Base-by-base conservation (phyloP, 2,797 vertebrate species). In the Pipistrellus kuhlii region DNA sequence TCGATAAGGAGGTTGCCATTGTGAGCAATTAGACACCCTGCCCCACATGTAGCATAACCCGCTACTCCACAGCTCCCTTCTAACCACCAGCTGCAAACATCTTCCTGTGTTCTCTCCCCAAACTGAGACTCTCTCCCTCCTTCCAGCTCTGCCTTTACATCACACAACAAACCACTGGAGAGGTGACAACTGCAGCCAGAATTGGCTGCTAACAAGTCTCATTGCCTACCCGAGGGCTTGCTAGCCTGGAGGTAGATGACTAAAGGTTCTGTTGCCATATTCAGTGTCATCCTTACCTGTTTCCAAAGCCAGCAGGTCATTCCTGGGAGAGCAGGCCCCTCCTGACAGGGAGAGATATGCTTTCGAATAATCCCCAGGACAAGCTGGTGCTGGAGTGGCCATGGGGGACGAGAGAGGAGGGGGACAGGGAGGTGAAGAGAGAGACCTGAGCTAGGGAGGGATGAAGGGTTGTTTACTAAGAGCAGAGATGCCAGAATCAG, bases 391-490 rank as follows among this genome's bases (percentile, higher is more conserved):
- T 85, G 84, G 93, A 97, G 55, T 96, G 88, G 76, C 96, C 90
- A 85, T 93, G 69, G 92, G 51, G 51, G 18, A 10, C 13, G 2
- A 53, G 51, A 6, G 18, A 18, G 44, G 75, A 95, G 96, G 88
- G 84, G 91, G 23, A 2, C 3, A 84, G 90, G 25, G 57, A 20
- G 51, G 44, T 9, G 44, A 44, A 53, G 21, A 9, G 55, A 93
- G 87, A 94, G 88, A 64, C 73, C 85, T 94, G 92, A 96, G 95
- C 91, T 68, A 94, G 97, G 96, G 69, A 86, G 81, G 94, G 85
- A 96, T 68, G 2, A 88, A 82, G 51, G 38, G 88, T 94, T 98
- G 97, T 98, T 98, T 97, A 95, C 95, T 69, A 5, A 14, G 90
- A 85, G 87, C 97, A 46, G 97, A 97, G 97, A 97, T 0, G 35